Conservation (phyloP, 2,113 vertebrate genomes). For the Microcebus jonahi region DNA sequence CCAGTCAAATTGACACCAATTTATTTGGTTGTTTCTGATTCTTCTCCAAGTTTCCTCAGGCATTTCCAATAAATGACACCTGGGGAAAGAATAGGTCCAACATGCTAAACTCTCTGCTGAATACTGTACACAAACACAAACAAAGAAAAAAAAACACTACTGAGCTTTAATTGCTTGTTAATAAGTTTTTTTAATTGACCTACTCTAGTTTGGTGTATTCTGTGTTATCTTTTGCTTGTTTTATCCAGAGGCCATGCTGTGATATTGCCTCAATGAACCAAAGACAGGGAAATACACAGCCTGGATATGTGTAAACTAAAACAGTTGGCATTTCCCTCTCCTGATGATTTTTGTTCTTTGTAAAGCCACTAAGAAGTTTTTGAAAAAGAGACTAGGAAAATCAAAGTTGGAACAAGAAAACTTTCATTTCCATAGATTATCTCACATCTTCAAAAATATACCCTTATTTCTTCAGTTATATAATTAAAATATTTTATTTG, state of each 20-base stretch:
- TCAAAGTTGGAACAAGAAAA: slow-evolving; percentile 20
- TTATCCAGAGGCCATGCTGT: slow-evolving; percentile 58
- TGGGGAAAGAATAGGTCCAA: slow-evolving; percentile 57
- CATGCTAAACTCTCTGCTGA: slow-evolving; percentile 43
- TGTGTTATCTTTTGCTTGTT: slow-evolving; percentile 74
- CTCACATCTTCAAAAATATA: neutral
- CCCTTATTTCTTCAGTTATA: neutral
- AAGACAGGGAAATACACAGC: slow-evolving; percentile 56
- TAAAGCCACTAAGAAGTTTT: slow-evolving; percentile 42
- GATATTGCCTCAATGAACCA: slow-evolving; percentile 74
- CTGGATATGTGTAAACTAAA: slow-evolving; percentile 53
- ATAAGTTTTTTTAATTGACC: slow-evolving; percentile 79
- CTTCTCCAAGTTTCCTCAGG: slow-evolving; percentile 8
- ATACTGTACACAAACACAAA: slow-evolving; percentile 18
- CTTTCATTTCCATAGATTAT: neutral
- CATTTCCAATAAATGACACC: slow-evolving; percentile 54
- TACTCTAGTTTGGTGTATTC: slow-evolving; percentile 70
- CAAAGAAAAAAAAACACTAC: slow-evolving; percentile 53
- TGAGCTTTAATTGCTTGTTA: slow-evolving; percentile 74
- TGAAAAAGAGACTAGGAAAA: slow-evolving; percentile 4
- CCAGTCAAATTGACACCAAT: slow-evolving; percentile 22
- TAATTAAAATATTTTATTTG: neutral
- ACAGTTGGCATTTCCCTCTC: slow-evolving; percentile 43
- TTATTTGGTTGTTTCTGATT: slow-evolving; percentile 64
- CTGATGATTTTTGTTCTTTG: slow-evolving; percentile 43